Base-by-base conservation (phyloP, 2,888 invertebrate genomes). In the Cephonodes hylas region DNA sequence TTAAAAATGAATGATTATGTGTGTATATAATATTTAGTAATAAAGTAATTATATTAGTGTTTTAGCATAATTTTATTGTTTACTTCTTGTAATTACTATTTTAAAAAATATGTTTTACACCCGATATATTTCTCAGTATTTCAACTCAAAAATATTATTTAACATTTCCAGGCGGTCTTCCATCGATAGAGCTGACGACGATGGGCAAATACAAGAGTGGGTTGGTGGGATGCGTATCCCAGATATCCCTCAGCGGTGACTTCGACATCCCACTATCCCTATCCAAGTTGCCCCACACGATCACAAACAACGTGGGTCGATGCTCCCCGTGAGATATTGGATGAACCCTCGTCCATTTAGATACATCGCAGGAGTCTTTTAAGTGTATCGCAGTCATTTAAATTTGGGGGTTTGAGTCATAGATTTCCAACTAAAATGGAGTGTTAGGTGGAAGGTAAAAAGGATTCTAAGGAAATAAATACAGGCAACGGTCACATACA, bases 171-270 rank as follows among this genome's bases (percentile, higher is more conserved):
- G 97, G 97, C 80, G 97, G 97, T 10, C 94, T 96, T 81, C 96
- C 96, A 60, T 95, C 96, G 73, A 95, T 96, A 78, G 94, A 95
- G 69, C 93, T 94, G 77, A 95, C 94, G 77, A 95, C 96, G 3
- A 93, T 94, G 70, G 94, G 95, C 60, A 95, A 95, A 83, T 97
- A 96, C 86, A 93, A 93, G 60, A 94, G 93, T 65, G 97, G 97
- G 31, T 94, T 97, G 65, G 92, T 95, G 44, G 97, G 97, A 38
- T 97, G 97, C 88, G 95, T 97, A 74, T 96, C 96, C 46, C 96
- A 97, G 86, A 94, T 97, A 73, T 95, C 96, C 1, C 90, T 97
- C 58, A 96, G 96, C 70, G 95, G 96, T 13, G 96, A 97, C 84
- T 95, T 95, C 79, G 95, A 95, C 73, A 94, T 97, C 56, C 95